Percentiles rank a stretch among this genome's conserved stretches.
These are phyloP conservation scores for Cavia porcellus DNA, from an alignment of 2,113 vertebrate genomes.

Conservation along the genomic window DNA sequence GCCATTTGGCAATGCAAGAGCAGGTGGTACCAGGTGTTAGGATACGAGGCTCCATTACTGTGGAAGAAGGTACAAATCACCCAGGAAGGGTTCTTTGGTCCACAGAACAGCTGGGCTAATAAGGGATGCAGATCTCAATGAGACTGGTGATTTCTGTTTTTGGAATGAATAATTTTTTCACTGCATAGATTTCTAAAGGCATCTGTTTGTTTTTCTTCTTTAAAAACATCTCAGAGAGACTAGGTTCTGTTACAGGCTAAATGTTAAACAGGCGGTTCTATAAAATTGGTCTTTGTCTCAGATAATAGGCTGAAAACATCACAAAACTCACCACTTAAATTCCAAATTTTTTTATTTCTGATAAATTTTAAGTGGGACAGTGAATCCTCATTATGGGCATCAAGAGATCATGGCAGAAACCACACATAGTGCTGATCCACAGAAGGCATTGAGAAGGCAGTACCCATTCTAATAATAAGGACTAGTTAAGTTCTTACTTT, in stretches of 20 bases:
- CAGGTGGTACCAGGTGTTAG: slow-evolving; percentile 76
- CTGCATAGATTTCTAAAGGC: slow-evolving; percentile 39
- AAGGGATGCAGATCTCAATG: slow-evolving; percentile 46
- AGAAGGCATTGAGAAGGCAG: neutral
- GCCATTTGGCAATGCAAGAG: slow-evolving; percentile 51
- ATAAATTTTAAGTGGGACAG: neutral
- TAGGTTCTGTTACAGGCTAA: neutral
- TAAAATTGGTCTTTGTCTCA: slow-evolving; percentile 33
- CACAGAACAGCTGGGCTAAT: slow-evolving; percentile 64
- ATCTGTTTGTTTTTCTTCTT: slow-evolving; percentile 35
- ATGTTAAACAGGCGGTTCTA: neutral
- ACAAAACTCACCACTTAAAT: neutral
- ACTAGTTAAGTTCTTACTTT: neutral
- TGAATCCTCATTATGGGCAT: neutral
- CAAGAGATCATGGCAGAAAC: neutral
- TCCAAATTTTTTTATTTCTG: neutral
- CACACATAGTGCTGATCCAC: neutral
- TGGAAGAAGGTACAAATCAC: slow-evolving; percentile 65
- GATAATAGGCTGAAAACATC: neutral
- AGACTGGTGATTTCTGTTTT: slow-evolving; percentile 49
- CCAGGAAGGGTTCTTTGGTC: slow-evolving; percentile 51
- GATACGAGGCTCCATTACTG: slow-evolving; percentile 50
- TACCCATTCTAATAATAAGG: neutral
- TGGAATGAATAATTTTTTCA: slow-evolving; percentile 67
- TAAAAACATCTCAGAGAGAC: neutral